Percentiles rank a stretch among this genome's conserved stretches.
phyloP scores from a whole-genome alignment of 2,888 invertebrate genomes.

The Diloba caeruleocephala region DNA sequence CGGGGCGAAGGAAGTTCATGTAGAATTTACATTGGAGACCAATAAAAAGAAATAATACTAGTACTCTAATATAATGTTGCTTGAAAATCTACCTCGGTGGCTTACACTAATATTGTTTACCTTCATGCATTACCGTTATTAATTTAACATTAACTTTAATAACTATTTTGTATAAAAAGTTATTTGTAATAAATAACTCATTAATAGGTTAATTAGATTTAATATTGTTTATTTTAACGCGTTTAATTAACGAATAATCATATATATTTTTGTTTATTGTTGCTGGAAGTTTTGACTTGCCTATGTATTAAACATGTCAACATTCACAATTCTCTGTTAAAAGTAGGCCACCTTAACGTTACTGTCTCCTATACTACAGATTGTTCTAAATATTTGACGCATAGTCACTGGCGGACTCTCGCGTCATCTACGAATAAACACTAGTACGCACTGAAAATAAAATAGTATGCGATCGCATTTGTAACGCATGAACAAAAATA shows the following conservation, averaged over 20 bases:
- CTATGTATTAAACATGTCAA: background rate
- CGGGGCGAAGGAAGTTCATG: no score
- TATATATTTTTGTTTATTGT: no score
- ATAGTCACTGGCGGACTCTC: conserved; percentile 57
- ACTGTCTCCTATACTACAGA: conserved; percentile 52
- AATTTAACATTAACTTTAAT: no score
- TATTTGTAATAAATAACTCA: background rate
- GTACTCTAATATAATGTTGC: no score
- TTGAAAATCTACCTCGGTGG: no score
- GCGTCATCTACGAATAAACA: conserved; percentile 82
- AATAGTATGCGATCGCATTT: conserved; percentile 84
- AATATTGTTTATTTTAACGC: background rate
- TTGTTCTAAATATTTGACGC: conserved; percentile 66
- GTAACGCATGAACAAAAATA: conserved; percentile 81
- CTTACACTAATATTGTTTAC: no score
- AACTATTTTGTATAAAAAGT: no score
- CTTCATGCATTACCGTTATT: no score
- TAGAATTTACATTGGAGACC: no score
- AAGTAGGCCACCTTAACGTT: conserved; percentile 28
- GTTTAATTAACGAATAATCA: background rate
- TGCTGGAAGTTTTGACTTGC: background rate
- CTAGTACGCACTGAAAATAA: conserved; percentile 85
- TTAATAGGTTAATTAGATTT: background rate
- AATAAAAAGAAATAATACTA: no score
- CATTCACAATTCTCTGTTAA: conserved; percentile 23